A percentile compares a stretch with the other conserved stretches of the same genome.
Conservation (phyloP, 2,888 invertebrate species). For the Strigamia maritima region DNA sequence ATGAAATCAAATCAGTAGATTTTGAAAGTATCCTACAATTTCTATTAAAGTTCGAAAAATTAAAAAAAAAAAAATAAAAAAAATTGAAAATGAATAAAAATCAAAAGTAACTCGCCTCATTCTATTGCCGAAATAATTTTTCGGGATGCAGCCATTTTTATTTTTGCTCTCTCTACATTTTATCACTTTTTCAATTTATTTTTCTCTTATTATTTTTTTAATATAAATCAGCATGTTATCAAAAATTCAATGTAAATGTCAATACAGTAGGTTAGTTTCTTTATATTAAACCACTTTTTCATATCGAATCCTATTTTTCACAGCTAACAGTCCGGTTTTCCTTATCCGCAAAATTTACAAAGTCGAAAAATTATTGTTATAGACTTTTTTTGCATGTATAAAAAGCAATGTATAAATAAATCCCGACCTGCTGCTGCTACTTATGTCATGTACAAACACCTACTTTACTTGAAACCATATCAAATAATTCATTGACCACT, state of each 20-base stretch:
- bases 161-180: neutral
- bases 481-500: neutral
- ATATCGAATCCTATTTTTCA: conserved; percentile 7
- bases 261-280: neutral
- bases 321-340: conserved; percentile 15
- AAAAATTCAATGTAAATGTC: neutral
- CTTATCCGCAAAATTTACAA: neutral
- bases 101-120: neutral
- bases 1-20: neutral
- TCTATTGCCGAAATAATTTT: neutral
- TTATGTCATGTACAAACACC: conserved; percentile 3
- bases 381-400: conserved; percentile 2
- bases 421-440: conserved; percentile 14
- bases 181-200: neutral
- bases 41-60: neutral
- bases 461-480: conserved; percentile 2
- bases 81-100: neutral
- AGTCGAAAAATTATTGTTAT: neutral
- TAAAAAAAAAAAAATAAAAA: neutral
- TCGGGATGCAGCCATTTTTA: neutral
- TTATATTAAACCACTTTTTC: neutral
- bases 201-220: neutral
- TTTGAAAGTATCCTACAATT: neutral
- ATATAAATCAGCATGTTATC: neutral
- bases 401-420: conserved; percentile 20